Conservation (phyloP, 2,888 invertebrate species). For the Melieria crassipennis region DNA sequence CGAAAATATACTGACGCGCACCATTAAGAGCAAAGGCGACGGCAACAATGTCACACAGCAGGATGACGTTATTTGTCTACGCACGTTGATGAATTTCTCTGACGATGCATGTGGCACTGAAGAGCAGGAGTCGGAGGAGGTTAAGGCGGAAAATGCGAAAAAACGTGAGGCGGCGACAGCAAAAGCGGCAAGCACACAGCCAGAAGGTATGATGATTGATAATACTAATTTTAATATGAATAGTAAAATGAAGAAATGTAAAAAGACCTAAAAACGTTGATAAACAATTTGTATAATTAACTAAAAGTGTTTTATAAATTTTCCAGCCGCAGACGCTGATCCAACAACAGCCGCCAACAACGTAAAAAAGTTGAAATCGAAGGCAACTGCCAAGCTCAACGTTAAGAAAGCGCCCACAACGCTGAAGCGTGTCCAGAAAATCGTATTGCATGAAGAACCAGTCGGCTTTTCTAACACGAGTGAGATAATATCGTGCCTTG, state of each 20-base stretch:
- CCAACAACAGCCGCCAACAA: background rate
- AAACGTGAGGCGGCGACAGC: constrained; percentile 38
- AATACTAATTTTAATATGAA: no score
- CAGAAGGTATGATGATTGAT: no score
- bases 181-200: no score
- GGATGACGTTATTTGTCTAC: constrained; percentile 47
- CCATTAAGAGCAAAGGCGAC: constrained; percentile 39
- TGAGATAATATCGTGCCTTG: constrained; percentile 67
- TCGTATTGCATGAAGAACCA: constrained; percentile 56
- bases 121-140: constrained; percentile 49
- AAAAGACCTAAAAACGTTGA: no score
- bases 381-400: constrained; percentile 11
- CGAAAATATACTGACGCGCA: constrained; percentile 50
- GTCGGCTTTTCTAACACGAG: constrained; percentile 58
- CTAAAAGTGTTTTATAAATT: no score
- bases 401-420: constrained; percentile 2
- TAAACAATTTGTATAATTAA: no score
- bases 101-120: constrained; percentile 39
- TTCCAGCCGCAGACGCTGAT: background rate
- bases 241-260: no score
- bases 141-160: constrained; percentile 49
- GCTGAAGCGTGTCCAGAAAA: constrained; percentile 48
- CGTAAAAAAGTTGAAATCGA: constrained; percentile 17
- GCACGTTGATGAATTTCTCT: constrained; percentile 47
- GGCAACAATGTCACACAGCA: constrained; percentile 40